Base-by-base conservation (phyloP, 2,113 vertebrate genomes). In the Circaetus gallicus region DNA sequence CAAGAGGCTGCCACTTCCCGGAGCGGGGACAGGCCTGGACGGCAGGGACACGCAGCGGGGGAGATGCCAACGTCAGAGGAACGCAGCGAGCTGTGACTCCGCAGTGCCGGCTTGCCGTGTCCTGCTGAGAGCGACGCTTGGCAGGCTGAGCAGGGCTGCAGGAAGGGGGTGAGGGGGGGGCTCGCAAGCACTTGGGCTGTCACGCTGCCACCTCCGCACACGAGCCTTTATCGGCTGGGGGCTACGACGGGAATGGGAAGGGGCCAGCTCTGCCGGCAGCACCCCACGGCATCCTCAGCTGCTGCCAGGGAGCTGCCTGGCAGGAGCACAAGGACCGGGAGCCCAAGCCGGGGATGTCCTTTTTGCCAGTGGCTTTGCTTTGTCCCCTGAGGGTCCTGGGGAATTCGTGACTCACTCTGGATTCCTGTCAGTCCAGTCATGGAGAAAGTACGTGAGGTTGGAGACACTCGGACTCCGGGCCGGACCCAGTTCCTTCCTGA, bases 401-500 rank as follows among this genome's bases (percentile, higher is more conserved):
- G 80, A 92, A 86, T 88, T 66, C 1, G 67, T 96, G 94, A 97
- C 86, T 94, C 96, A 97, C 71, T 47, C 71, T 1, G 86, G 65
- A 92, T 96, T 96, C 82, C 76, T 83, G 19, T 65, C 89, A 62
- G 79, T 9, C 78, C 92, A 38, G 82, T 94, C 94, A 95, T 7
- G 42, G 42, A 47, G 61, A 17, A 49, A 86, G 50, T 36, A 70
- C 45, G 17, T 28, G 70, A 10, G 32, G 3, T 3, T 55, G 86
- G 67, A 96, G 95, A 95, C 96, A 67, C 32, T 5, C 12, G 53
- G 93, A 18, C 89, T 95, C 92, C 55, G 13, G 91, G 89, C 76
- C 16, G 49, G 91, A 83, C 91, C 16, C 90, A 92, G 94, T 96
- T 96, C 96, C 96, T 95, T 97, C 95, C 96, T 95, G 95, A 70